Percentiles rank a stretch among this genome's conserved stretches.
These are phyloP conservation scores for Elysia crispata DNA, from an alignment of 2,888 invertebrate genomes.

Conservation along the genomic window DNA sequence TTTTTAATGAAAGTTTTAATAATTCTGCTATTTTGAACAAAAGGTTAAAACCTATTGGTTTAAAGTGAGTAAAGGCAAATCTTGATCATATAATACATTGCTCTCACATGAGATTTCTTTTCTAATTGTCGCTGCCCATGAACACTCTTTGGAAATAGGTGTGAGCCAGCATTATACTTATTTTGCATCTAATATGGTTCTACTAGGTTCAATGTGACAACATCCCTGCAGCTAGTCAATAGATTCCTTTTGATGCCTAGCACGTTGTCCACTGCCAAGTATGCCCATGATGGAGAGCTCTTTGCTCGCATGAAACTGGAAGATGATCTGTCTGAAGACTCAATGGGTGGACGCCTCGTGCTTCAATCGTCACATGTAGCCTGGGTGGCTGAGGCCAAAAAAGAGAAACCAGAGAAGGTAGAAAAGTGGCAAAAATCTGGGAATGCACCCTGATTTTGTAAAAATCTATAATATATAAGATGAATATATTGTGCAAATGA, in stretches of 20 bases:
- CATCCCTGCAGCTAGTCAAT: slow-evolving; percentile 82
- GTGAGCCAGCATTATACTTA: not conserved
- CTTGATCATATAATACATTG: too few species aligned
- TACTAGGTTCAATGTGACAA: slow-evolving; percentile 83
- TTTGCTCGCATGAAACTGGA: slow-evolving; percentile 86
- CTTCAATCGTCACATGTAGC: slow-evolving; percentile 87
- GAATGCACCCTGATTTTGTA: too few species aligned
- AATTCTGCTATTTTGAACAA: too few species aligned
- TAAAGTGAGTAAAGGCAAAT: too few species aligned
- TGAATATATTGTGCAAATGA: too few species aligned
- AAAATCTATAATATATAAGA: too few species aligned
- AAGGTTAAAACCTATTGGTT: too few species aligned
- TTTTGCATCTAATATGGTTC: not conserved
- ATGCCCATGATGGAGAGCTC: slow-evolving; percentile 86
- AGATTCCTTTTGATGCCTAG: slow-evolving; percentile 83
- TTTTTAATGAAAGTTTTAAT: too few species aligned
- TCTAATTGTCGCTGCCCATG: too few species aligned
- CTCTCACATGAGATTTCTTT: too few species aligned
- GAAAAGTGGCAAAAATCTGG: too few species aligned
- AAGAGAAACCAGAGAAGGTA: slow-evolving; percentile 58
- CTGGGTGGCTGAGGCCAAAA: slow-evolving; percentile 78
- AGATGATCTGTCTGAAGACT: slow-evolving; percentile 88
- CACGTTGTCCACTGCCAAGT: slow-evolving; percentile 84
- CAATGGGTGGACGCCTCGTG: slow-evolving; percentile 87
- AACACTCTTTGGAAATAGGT: too few species aligned